These are phyloP conservation scores for Cryptocephalus moraei DNA, from an alignment of 2,888 invertebrate species.

Conservation along the genomic window DNA sequence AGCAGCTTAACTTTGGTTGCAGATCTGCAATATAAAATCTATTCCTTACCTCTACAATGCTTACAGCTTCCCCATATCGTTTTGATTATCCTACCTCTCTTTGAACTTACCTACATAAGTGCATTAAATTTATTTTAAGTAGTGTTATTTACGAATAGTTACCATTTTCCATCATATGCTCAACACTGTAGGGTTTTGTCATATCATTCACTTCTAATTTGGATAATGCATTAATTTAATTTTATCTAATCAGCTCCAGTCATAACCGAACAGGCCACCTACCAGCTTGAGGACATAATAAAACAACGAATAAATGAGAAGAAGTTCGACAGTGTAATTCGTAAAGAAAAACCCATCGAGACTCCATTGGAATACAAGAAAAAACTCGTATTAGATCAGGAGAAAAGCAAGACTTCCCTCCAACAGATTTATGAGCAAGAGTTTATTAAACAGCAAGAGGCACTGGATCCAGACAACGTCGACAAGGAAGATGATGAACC, in stretches of 20 bases:
- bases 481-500: slow-evolving; percentile 57
- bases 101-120: background rate
- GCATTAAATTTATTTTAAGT: background rate
- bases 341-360: slow-evolving; percentile 75
- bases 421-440: slow-evolving; percentile 91
- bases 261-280: slow-evolving; percentile 84
- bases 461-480: slow-evolving; percentile 43
- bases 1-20: too few relatives aligned
- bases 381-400: slow-evolving; percentile 77
- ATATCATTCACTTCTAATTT: too few relatives aligned
- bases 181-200: too few relatives aligned
- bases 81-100: background rate
- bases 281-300: slow-evolving; percentile 84
- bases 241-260: slow-evolving; percentile 55
- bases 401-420: slow-evolving; percentile 87
- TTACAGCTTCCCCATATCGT: background rate
- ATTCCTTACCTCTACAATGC: background rate
- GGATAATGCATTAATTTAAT: background rate
- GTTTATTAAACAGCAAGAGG: slow-evolving; percentile 58
- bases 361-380: slow-evolving; percentile 80
- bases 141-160: background rate
- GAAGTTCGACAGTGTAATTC: slow-evolving; percentile 87
- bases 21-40: too few relatives aligned
- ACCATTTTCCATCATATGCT: background rate
- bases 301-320: slow-evolving; percentile 83